Conservation (phyloP, 1,140 invertebrate genomes). For the Drosophila obscura region DNA sequence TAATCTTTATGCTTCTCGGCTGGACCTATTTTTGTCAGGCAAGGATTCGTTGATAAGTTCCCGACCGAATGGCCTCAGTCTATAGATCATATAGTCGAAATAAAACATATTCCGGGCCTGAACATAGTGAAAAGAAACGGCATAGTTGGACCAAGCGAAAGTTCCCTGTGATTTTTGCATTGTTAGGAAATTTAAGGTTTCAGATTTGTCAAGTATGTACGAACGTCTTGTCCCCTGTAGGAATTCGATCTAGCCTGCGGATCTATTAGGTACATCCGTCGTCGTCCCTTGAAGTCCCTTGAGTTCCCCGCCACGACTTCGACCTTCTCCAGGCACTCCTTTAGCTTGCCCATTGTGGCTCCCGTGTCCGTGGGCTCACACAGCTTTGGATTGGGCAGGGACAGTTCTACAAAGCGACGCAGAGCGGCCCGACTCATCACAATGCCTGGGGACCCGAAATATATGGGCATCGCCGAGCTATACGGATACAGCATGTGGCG, state of each 20-base stretch:
- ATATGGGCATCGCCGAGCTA: constrained; percentile 88
- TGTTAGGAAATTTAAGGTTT: not conserved
- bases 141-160: not conserved
- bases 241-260: constrained; percentile 12
- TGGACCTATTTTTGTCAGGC: not conserved
- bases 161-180: not conserved
- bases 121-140: not conserved
- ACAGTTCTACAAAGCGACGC: constrained; percentile 12
- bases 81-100: not conserved
- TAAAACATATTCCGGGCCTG: not conserved
- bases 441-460: constrained; percentile 95
- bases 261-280: constrained; percentile 13
- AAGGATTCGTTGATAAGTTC: not conserved
- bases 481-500: constrained; percentile 92
- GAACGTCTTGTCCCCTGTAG: constrained; percentile 1
- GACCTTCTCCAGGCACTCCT: constrained; percentile 18
- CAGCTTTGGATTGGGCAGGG: constrained; percentile 6
- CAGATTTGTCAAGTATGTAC: not conserved
- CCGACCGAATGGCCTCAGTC: not conserved
- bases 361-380: constrained; percentile 15
- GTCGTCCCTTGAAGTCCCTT: constrained; percentile 7
- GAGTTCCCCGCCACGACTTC: constrained; percentile 7
- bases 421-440: constrained; percentile 91
- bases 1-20: not conserved
- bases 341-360: not conserved